Evolutionary conservation across 2,113 vertebrate species (phyloP).

Genomic region (Mola mola): DNA sequence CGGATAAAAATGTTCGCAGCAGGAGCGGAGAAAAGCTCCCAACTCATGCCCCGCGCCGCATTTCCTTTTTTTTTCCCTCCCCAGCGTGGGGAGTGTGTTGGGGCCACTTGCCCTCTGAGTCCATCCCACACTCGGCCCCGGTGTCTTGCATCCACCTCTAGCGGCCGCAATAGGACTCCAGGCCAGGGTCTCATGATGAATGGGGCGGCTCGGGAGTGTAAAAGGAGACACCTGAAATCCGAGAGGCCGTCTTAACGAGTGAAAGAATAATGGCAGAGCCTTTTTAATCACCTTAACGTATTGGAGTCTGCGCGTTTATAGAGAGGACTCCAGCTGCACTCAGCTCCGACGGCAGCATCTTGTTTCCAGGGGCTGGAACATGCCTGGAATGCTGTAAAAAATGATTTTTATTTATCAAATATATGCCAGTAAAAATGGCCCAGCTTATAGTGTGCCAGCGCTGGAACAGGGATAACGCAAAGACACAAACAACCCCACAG

Average conservation of each 20-base stretch:
- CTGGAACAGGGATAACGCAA: too few relatives aligned
- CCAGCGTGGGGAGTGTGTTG: constrained; percentile 37
- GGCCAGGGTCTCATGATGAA: constrained; percentile 89
- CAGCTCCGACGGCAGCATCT: constrained; percentile 21
- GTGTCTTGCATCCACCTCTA: constrained; percentile 82
- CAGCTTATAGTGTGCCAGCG: too few relatives aligned
- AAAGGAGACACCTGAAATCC: constrained; percentile 99
- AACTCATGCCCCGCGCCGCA: constrained; percentile 49
- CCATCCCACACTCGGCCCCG: constrained; percentile 79
- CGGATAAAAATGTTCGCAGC: constrained; percentile 53
- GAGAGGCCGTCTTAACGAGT: constrained; percentile 84
- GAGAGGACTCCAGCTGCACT: constrained; percentile 42
- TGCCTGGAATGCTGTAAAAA: too few relatives aligned
- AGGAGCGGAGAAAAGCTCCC: constrained; percentile 30
- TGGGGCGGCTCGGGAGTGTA: constrained; percentile 93
- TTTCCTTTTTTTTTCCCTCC: constrained; percentile 17
- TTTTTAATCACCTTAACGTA: constrained; percentile 79
- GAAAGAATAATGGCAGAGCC: constrained; percentile 76
- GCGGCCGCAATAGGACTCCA: constrained; percentile 88
- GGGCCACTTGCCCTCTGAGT: constrained; percentile 69
- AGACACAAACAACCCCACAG: too few relatives aligned
- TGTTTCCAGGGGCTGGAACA: constrained; percentile 5
- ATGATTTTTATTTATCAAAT: too few relatives aligned
- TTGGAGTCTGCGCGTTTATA: constrained; percentile 61
- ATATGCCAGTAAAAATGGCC: too few relatives aligned